phyloP scores from a whole-genome alignment of 2,113 vertebrate species.

The Mormyrus lacerda region DNA sequence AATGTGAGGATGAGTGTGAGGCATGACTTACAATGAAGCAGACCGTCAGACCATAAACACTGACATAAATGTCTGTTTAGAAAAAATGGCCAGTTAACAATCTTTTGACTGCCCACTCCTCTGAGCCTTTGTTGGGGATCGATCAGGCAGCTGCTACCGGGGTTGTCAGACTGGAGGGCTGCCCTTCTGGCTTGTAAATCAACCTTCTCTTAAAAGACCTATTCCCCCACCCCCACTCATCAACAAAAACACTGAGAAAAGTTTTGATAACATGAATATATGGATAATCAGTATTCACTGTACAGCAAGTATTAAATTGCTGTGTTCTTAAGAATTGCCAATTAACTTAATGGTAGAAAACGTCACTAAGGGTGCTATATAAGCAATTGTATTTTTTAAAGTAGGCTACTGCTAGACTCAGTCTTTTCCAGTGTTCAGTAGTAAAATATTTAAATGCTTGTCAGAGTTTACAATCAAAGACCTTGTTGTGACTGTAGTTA shows the following conservation, averaged over 20 bases:
- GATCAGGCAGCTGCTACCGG: constrained; percentile 67
- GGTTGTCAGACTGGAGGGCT: constrained; percentile 52
- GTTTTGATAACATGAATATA: neutral
- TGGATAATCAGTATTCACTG: neutral
- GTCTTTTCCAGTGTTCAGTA: neutral
- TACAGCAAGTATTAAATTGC: neutral
- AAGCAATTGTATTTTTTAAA: neutral
- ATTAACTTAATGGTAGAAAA: neutral
- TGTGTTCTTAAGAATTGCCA: neutral
- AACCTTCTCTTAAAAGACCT: constrained; percentile 33
- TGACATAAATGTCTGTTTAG: constrained; percentile 70
- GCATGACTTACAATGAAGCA: constrained; percentile 45
- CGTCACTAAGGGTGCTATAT: neutral
- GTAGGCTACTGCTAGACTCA: neutral
- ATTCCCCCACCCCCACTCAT: neutral
- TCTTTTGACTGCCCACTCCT: constrained; percentile 72
- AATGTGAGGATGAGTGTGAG: neutral
- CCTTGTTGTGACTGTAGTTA: neutral
- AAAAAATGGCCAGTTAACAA: constrained; percentile 75
- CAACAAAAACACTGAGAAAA: neutral
- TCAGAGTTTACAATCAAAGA: neutral
- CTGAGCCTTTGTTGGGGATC: constrained; percentile 63
- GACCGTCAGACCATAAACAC: constrained; percentile 63
- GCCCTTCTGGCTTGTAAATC: constrained; percentile 53
- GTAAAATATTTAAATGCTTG: neutral